Base-by-base conservation (phyloP, 2,797 vertebrate species). In the Myripristis murdjan region DNA sequence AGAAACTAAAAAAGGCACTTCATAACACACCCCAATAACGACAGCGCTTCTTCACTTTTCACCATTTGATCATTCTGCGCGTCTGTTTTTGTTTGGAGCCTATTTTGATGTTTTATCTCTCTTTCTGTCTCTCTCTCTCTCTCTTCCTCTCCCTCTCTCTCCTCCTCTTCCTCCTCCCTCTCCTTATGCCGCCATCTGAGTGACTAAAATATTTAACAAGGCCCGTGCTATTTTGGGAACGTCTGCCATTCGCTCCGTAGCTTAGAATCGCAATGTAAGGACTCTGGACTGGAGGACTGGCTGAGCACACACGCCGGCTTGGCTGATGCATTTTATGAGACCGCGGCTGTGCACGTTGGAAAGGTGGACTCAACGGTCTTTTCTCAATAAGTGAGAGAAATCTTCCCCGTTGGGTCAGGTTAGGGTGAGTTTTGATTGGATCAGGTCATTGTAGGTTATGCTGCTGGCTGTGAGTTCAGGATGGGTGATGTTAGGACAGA, bases 201-300 rank as follows among this genome's bases (percentile, higher is more conserved):
- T 47, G 70, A 48, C 77, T 93, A 75, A 92, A 93, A 92, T 93
- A 93, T 92, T 93, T 92, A 93, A 91, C 86, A 71, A 84, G 82
- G 77, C 84, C 64, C 2, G 47, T 51, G 71, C 87, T 93, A 93
- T 93, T 91, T 90, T 85, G 62, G 87, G 91, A 75, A 64, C 39
- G 69, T 41, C 70, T 64, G 77, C 54, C 82, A 15, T 81, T 83
- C 64, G 52, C 57, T 53, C 62, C 64, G 70, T 58, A 63, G 62
- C 73, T 58, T 49, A 28, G 59, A 52, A 52, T 59, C 57, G 1
- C 60, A 71, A 0, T 9, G 41, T 60, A 66, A 75, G 52, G 72
- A 33, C 62, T 60, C 57, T 5, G 33, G 70, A 72, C 64, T 20
- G 1, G 28, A 66, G 31, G 43, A 61, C 64, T 7, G 46, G 63